phyloP scores from a whole-genome alignment of 2,797 vertebrate species.

The Trachurus trachurus region DNA sequence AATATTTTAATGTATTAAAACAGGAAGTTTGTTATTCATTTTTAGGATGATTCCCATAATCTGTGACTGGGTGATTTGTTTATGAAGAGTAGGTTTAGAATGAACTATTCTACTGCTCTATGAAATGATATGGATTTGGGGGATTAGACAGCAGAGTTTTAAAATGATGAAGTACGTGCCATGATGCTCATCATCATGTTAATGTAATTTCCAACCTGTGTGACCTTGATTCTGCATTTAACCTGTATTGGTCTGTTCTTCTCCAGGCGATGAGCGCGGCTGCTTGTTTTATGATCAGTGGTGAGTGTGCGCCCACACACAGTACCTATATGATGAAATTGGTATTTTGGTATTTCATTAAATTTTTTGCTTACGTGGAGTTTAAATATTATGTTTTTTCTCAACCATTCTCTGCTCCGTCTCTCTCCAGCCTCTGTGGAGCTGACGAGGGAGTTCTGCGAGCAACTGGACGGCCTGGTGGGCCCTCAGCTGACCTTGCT shows the following conservation, averaged over 20 bases:
- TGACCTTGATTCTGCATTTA: slow-evolving; percentile 47
- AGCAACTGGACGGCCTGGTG: slow-evolving; percentile 93
- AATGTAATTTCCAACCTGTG: slow-evolving; percentile 50
- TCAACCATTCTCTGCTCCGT: neutral
- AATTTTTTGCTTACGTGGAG: neutral
- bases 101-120: slow-evolving; percentile 36
- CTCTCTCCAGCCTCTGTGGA: slow-evolving; percentile 88
- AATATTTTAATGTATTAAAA: slow-evolving; percentile 38
- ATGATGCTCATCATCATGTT: slow-evolving; percentile 44
- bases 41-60: slow-evolving; percentile 55
- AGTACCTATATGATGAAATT: neutral
- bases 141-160: slow-evolving; percentile 67
- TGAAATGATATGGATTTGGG: slow-evolving; percentile 54
- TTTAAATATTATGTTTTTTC: neutral
- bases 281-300: slow-evolving; percentile 97
- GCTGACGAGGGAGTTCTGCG: slow-evolving; percentile 94
- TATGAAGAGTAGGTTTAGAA: slow-evolving; percentile 40
- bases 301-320: slow-evolving; percentile 81
- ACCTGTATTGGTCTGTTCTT: slow-evolving; percentile 47
- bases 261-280: slow-evolving; percentile 98
- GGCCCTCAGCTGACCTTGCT: slow-evolving; percentile 97
- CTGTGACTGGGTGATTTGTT: slow-evolving; percentile 54
- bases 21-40: slow-evolving; percentile 6
- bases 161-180: slow-evolving; percentile 63
- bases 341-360: neutral